Evolutionary conservation across 1,140 invertebrate genomes (phyloP).

Genomic region (Zophobas atratus): DNA sequence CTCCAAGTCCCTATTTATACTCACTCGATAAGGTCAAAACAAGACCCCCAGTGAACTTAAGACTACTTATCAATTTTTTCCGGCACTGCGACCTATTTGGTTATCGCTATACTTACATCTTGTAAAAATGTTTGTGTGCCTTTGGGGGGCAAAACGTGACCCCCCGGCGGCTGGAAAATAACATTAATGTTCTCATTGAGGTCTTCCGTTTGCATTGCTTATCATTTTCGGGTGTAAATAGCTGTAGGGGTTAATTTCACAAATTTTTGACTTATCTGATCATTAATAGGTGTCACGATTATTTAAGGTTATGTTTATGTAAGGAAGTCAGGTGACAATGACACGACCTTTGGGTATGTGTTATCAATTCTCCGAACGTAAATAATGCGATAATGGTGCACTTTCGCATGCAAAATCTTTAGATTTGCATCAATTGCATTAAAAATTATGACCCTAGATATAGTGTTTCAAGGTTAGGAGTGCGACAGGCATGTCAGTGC

Average conservation of each 20-base stretch:
- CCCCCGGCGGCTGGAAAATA: slow-evolving; percentile 38
- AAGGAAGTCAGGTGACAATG: not conserved
- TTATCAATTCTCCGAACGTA: not conserved
- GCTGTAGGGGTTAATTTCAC: no score
- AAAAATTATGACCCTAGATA: no score
- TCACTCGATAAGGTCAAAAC: not conserved
- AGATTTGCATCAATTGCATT: no score
- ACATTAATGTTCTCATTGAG: slow-evolving; percentile 43
- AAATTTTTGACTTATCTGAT: not conserved
- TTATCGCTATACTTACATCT: slow-evolving; percentile 50
- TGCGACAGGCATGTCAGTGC: not conserved
- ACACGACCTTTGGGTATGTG: not conserved
- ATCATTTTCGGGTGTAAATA: slow-evolving; percentile 13
- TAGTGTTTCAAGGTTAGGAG: not conserved
- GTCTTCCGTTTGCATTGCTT: slow-evolving; percentile 43
- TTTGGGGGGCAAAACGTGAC: slow-evolving; percentile 28
- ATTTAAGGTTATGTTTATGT: no score
- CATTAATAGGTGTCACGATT: not conserved
- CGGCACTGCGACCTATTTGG: slow-evolving; percentile 26
- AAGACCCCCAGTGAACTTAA: slow-evolving; percentile 37
- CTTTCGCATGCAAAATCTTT: not conserved
- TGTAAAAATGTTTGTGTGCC: slow-evolving; percentile 49
- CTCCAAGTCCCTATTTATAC: not conserved
- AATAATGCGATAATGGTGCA: not conserved
- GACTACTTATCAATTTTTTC: slow-evolving; percentile 36